Evolutionary conservation across 1,140 invertebrate species (phyloP).

Genomic region (Berghia stephanieae): DNA sequence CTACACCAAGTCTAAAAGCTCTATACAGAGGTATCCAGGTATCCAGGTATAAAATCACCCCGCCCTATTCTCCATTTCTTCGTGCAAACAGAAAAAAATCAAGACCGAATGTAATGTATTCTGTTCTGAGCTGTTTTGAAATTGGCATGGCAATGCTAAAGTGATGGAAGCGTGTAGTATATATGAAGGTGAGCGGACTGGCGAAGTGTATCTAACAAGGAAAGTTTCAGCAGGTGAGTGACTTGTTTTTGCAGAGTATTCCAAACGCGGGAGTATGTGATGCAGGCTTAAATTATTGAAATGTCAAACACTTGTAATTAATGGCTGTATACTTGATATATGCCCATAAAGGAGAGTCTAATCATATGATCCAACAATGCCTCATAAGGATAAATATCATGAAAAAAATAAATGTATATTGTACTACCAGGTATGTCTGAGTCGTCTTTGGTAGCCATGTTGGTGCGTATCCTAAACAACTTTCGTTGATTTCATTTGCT

Average conservation of each 20-base stretch:
- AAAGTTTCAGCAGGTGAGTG: too few species aligned
- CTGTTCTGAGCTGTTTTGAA: too few species aligned
- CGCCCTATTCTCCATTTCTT: too few species aligned
- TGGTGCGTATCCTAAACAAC: constrained; percentile 60
- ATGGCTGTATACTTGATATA: neutral
- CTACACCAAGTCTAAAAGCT: too few species aligned
- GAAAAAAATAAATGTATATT: neutral
- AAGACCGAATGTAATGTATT: too few species aligned
- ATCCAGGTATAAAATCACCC: too few species aligned
- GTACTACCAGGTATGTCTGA: constrained; percentile 59
- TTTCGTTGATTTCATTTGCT: constrained; percentile 25
- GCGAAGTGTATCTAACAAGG: too few species aligned
- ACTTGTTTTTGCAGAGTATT: neutral
- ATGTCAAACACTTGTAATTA: neutral
- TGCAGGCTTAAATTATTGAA: neutral
- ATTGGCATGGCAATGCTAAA: too few species aligned
- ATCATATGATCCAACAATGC: neutral
- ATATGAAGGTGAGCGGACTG: too few species aligned
- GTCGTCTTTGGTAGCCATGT: constrained; percentile 62
- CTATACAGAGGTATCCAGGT: too few species aligned
- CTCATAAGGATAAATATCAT: neutral
- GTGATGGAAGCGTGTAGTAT: too few species aligned
- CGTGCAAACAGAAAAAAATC: too few species aligned
- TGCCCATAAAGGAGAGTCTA: neutral
- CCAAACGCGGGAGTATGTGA: neutral